A percentile compares a stretch with the other conserved stretches of the same genome.
phyloP scores from a whole-genome alignment of 2,113 vertebrate species.

The Hepsetus odoe region DNA sequence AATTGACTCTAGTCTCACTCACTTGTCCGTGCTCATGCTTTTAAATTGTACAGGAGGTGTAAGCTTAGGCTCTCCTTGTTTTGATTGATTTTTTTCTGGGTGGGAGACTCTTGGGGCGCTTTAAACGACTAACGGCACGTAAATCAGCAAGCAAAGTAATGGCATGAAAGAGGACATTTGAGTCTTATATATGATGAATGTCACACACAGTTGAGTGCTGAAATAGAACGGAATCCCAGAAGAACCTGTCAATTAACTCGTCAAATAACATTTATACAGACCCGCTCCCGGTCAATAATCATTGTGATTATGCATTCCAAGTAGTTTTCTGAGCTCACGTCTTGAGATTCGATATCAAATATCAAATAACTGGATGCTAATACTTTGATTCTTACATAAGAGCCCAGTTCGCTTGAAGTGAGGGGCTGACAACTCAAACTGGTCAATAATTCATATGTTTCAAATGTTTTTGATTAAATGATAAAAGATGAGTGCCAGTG shows the following conservation, averaged over 20 bases:
- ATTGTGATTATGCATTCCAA: background rate
- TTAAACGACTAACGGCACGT: background rate
- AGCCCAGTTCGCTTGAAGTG: too few relatives aligned
- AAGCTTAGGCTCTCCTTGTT: constrained; percentile 51
- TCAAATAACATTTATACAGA: too few relatives aligned
- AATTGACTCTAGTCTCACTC: constrained; percentile 66
- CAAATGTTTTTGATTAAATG: too few relatives aligned
- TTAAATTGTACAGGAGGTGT: constrained; percentile 1
- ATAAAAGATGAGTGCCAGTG: too few relatives aligned
- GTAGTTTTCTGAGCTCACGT: background rate
- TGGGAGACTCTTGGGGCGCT: constrained; percentile 40
- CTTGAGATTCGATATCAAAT: too few relatives aligned
- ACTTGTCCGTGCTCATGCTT: constrained; percentile 52
- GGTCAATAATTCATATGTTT: too few relatives aligned
- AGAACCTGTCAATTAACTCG: constrained; percentile 2
- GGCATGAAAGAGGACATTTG: constrained; percentile 1
- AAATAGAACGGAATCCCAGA: background rate
- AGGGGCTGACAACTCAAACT: too few relatives aligned
- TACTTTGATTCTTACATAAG: too few relatives aligned
- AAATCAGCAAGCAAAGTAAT: constrained; percentile 28
- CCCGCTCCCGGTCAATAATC: background rate
- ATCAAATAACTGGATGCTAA: too few relatives aligned
- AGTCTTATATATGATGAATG: background rate
- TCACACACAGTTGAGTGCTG: background rate
- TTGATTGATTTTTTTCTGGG: constrained; percentile 58